A percentile compares a stretch with the other conserved stretches of the same genome.
Evolutionary conservation across 2,113 vertebrate genomes (phyloP).

Genomic region (Heloderma charlesbogerti): DNA sequence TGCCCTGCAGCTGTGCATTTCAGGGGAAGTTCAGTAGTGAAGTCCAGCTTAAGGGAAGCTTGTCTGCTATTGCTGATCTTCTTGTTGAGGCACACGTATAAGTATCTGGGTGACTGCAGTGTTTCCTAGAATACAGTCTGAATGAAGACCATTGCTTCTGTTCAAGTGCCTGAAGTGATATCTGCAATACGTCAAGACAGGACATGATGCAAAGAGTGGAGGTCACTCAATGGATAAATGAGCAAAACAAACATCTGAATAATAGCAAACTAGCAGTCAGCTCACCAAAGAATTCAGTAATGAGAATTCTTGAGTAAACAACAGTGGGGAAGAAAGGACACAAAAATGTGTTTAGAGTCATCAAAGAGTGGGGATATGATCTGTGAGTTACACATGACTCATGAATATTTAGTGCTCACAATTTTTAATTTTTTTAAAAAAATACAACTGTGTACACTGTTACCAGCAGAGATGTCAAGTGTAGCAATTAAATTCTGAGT

Average conservation of each 20-base stretch:
- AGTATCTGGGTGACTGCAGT: neutral
- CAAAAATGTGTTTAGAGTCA: fast-evolving
- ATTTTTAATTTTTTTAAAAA: neutral
- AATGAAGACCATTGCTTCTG: neutral
- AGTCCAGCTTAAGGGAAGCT: neutral
- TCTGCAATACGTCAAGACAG: neutral
- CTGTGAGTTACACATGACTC: fast-evolving
- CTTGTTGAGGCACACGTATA: neutral
- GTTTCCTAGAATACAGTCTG: neutral
- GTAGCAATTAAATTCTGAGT: neutral
- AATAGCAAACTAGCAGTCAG: neutral
- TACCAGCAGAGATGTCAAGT: constrained; percentile 8
- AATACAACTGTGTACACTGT: neutral
- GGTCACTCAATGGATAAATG: neutral
- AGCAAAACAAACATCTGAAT: constrained; percentile 53
- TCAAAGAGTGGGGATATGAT: neutral
- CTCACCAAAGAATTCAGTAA: neutral
- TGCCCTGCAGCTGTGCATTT: neutral
- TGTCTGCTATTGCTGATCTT: neutral
- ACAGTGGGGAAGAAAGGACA: neutral
- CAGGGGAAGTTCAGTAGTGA: neutral
- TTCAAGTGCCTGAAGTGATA: neutral
- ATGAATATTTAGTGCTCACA: neutral
- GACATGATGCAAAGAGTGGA: neutral
- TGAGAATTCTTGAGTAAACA: constrained; percentile 34